These are phyloP conservation scores for Erynnis tages DNA, from an alignment of 2,888 invertebrate genomes.

Conservation along the genomic window DNA sequence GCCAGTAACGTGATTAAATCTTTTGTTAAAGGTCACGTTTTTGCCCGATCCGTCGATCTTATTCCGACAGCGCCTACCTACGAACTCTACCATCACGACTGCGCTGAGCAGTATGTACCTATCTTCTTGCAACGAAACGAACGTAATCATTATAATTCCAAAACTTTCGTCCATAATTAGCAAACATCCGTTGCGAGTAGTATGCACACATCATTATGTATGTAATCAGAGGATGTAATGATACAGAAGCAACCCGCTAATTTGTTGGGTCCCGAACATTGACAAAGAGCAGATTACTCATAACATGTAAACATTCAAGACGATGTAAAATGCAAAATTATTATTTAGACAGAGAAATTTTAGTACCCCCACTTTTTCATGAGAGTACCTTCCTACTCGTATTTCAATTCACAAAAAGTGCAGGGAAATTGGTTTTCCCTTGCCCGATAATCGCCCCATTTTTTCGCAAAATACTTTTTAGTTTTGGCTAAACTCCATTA, in stretches of 20 bases:
- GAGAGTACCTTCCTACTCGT: no score
- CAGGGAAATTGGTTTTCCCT: no score
- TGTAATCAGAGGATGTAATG: slow-evolving; percentile 8
- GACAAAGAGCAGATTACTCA: slow-evolving; percentile 1
- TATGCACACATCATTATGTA: slow-evolving; percentile 7
- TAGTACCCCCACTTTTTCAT: no score
- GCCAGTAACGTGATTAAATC: slow-evolving; percentile 35
- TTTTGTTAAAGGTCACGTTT: slow-evolving; percentile 49
- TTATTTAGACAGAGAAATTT: no score
- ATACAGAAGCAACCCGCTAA: slow-evolving; percentile 10
- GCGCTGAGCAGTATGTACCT: not conserved
- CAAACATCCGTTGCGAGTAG: slow-evolving; percentile 10
- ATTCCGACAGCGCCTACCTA: slow-evolving; percentile 44
- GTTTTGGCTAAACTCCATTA: no score
- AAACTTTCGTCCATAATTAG: slow-evolving; percentile 10
- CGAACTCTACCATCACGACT: no score
- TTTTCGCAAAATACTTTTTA: no score
- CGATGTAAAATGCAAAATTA: no score
- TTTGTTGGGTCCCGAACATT: slow-evolving; percentile 3
- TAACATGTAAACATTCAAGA: no score
- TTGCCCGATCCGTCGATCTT: slow-evolving; percentile 41
- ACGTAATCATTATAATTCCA: slow-evolving; percentile 3
- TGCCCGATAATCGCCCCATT: no score
- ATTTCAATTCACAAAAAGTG: no score
- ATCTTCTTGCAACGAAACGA: not conserved